Base-by-base conservation (phyloP, 1,140 invertebrate genomes). In the Eubasilissa regina region DNA sequence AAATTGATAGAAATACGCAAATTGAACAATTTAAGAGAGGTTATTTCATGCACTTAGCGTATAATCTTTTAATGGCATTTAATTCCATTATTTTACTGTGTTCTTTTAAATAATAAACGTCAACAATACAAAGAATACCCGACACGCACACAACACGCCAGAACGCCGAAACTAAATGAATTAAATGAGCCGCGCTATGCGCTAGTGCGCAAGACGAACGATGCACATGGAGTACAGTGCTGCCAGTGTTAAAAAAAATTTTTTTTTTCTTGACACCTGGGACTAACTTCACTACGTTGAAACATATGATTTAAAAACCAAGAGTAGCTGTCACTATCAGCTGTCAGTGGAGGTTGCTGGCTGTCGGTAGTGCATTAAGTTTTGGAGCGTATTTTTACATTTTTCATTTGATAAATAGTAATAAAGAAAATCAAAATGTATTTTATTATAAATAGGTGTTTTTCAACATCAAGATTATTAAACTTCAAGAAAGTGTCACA, bases 401-500 rank as follows among this genome's bases (percentile, higher is more conserved):
- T 68, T 4, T 44, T 45, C 8, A 21, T 6, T 68, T 45, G 35
- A 51, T 51, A 51, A 68, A 68, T 3, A 12, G 12, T 15, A 55
- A 53, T 19, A n/a, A 73, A 53, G 9, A 35, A 35, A 35, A 43
- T 73, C 7, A 77, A 68, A 77, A 78, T 78, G 77, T 64, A 56
- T 51, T 79, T 15, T 58, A 17, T 79, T 19, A 64, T 75, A 8
- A 58, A 44, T n/a, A 74, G 78, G 13, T 75, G 44, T 17, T 79
- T 79, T 47, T 79, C 78, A 43, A 64, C 78, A 15, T 44, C 72
- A 6, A 51, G 35, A 15, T 10, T 17, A 47, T 43, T 66, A 21
- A 51, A 74, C 43, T 79, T 64, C 70, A 79, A 66, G 35, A 79
- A 79, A 74, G 81, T 83, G n/a, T 56, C 78, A 12, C 81, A 83